A percentile compares a stretch with the other conserved stretches of the same genome.
These are phyloP conservation scores for Coecobrya sp. DNA, from an alignment of 2,888 invertebrate species.

Conservation along the genomic window DNA sequence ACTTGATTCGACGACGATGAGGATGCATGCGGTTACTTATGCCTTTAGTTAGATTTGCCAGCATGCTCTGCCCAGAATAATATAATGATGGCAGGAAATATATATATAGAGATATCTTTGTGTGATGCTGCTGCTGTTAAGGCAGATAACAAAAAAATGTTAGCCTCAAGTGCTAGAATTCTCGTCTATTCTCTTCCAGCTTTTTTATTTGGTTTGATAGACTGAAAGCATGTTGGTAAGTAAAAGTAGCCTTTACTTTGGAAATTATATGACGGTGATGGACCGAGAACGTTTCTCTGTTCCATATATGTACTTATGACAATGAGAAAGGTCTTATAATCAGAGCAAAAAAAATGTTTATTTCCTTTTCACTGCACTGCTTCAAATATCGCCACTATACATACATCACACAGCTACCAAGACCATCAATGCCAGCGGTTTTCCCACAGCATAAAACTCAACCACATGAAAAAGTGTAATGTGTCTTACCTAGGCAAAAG, in stretches of 20 bases:
- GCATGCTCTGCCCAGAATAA: neutral
- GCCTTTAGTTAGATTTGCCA: slow-evolving; percentile 2
- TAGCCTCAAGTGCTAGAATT: slow-evolving; percentile 33
- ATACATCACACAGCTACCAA: neutral
- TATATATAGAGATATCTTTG: neutral
- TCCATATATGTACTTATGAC: neutral
- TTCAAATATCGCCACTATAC: neutral
- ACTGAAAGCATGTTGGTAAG: neutral
- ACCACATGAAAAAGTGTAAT: slow-evolving; percentile 23
- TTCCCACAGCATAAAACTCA: slow-evolving; percentile 21
- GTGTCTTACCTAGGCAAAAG: slow-evolving; percentile 21
- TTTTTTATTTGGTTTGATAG: neutral
- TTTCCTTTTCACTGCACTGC: slow-evolving; percentile 37
- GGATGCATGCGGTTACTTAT: slow-evolving; percentile 34
- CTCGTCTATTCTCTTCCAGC: neutral
- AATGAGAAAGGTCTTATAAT: neutral
- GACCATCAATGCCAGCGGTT: slow-evolving; percentile 11
- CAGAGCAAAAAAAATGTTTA: neutral
- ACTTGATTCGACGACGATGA: slow-evolving; percentile 38
- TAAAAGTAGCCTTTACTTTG: neutral
- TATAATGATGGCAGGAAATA: neutral
- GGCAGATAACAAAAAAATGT: slow-evolving; percentile 54
- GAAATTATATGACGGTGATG: neutral
- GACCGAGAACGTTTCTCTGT: neutral
- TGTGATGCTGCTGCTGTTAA: neutral